Evolutionary conservation across 23 tunicate genomes (phyloP), one percentile per base, ranked within the genome.

Genomic region (Halocynthia aurantium): DNA sequence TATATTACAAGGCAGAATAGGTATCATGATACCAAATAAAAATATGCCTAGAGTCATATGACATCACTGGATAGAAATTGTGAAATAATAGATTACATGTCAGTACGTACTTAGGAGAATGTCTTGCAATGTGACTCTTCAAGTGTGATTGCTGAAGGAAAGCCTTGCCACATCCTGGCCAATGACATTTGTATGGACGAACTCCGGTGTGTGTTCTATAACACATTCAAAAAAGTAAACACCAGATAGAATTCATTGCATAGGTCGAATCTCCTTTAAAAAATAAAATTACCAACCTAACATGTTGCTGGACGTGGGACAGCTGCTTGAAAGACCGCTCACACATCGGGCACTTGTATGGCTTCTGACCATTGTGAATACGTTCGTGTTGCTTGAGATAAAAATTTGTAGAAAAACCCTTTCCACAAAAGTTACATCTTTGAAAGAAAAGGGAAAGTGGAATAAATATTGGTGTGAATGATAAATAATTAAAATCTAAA

Each of bases 81-180:
- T 17, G 44, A 11, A 22, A 67, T 15, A 15, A 67, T 11, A 67
- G 13, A 67, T 1, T 15, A 12, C 17, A 17, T 67, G 72, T 15
- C 2, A 67, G 19, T 13, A 72, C 80, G 71, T 86, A 92, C 98
- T 92, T 92, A 6, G 98, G 98, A 10, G 73, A 57, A 66, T 92
- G 98, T 8, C 98, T 82, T 10, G 92, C 98, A 77, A 87, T 85
- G 63, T 92, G 98, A 66, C 98, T 92, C 58, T 92, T 92, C 74
- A 92, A 62, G 77, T 92, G 98, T 52, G 98, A 92, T 65, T 92
- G 98, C 70, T 92, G 98, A 51, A 92, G 79, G 60, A 92, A 92
- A 54, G 98, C 98, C 65, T 92, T 92, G 19, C 98, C 98, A 73
- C 98, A 92, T 22, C 88, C 92, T 5, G 98, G 98, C 98, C 98